A percentile compares a stretch with the other conserved stretches of the same genome.
Evolutionary conservation across 2,888 invertebrate genomes (phyloP).

Genomic region (Hydroisotoma schaefferi): DNA sequence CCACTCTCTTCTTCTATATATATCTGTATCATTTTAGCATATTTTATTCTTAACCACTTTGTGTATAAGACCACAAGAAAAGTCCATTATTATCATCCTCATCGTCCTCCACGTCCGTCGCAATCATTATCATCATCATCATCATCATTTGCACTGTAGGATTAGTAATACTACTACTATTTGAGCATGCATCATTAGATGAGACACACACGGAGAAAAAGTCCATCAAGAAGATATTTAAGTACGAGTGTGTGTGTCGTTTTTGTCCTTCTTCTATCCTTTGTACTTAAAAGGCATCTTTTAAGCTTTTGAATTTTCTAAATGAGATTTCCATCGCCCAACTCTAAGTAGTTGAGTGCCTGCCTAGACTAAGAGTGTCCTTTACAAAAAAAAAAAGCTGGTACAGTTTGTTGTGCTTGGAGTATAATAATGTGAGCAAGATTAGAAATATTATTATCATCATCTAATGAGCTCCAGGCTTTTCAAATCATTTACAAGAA

Average conservation of each 20-base stretch:
- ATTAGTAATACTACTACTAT: no score
- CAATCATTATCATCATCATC: no score
- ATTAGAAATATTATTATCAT: background rate
- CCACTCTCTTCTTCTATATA: background rate
- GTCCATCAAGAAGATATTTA: conserved; percentile 3
- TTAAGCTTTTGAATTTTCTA: conserved; percentile 1
- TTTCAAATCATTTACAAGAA: background rate
- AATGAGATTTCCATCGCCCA: conserved; percentile 14
- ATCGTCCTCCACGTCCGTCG: no score
- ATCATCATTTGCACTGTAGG: no score
- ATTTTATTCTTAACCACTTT: background rate
- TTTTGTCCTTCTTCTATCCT: background rate
- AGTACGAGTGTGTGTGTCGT: background rate
- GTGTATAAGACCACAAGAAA: conserved; percentile 1
- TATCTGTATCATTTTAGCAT: background rate
- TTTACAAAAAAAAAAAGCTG: no score
- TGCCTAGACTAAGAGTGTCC: no score
- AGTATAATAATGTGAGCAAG: no score
- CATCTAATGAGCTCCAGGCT: conserved; percentile 4
- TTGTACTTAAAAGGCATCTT: background rate
- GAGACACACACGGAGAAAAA: background rate
- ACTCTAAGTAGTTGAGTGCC: no score
- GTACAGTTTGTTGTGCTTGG: no score
- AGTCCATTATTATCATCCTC: conserved; percentile 8
- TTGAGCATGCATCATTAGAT: no score